Base-by-base conservation (phyloP, 1,140 invertebrate genomes). In the honey bee (Apis mellifera) region DNA sequence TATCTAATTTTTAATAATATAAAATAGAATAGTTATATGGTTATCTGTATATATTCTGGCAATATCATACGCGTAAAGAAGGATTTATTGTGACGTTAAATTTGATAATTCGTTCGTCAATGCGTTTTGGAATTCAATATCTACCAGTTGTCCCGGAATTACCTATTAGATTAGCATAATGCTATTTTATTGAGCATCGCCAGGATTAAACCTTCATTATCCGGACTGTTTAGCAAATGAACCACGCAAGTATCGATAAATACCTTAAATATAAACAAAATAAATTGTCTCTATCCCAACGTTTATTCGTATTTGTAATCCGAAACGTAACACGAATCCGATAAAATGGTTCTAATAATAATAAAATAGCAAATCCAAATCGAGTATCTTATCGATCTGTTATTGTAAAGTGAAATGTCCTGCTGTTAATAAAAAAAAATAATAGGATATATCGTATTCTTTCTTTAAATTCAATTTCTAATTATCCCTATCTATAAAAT, bases 111-210 rank as follows among this genome's bases (percentile, higher is more conserved):
- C 50, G 50, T 78, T 64, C 66, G 65, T 57, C 72, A 48, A 32
- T 17, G 9, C 54, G 57, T 21, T 70, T 77, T 66, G 55, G 52
- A 69, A 78, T 78, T 70, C 55, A 77, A 70, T 82, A 54, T 55
- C 48, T 62, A 82, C 32, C 74, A 54, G 11, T 70, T 70, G 42
- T 21, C 26, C 21, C 7, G 66, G 9, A 78, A 78, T 82, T 69
- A 78, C 57, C 65, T 55, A 78, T 82, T 69, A 77, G 55, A 78
- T 82, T 82, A 78, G 15, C 80, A 78, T 82, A 78, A 82, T 69
- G 54, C 74, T 55, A 64, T 50, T 70, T 82, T 78, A 82, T 70
- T 50, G 74, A 69, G 19, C 75, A 52, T 50, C 26, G 50, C n/a
- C 9, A 32, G 65, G 74, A 69, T 82, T 78, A 77, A 78, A 54